Conservation (phyloP, 2,797 vertebrate species). For the Carduelis carduelis region DNA sequence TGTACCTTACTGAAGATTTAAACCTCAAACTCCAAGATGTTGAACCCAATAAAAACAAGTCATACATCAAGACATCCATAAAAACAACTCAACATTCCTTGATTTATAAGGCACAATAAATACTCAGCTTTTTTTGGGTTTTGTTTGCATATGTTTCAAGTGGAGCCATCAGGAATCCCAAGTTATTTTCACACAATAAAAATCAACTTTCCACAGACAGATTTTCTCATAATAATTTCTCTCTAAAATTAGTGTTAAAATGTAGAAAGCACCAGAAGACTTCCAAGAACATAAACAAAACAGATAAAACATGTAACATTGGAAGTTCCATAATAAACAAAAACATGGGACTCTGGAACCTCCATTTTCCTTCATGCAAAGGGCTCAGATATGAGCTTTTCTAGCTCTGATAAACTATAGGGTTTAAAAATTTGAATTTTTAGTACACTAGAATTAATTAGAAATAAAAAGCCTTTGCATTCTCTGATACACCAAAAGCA, state of each 20-base stretch:
- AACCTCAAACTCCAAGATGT: neutral
- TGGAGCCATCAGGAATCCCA: rapidly evolving
- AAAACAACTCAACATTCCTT: neutral
- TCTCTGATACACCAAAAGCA: neutral
- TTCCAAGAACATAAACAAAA: neutral
- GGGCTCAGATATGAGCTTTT: neutral
- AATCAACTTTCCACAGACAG: neutral
- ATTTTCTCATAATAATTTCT: neutral
- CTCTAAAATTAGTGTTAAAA: neutral
- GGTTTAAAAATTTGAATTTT: neutral
- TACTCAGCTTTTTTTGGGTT: too few species aligned
- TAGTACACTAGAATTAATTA: neutral
- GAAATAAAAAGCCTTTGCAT: neutral
- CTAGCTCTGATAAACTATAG: neutral
- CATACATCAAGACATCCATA: neutral
- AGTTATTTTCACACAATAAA: neutral
- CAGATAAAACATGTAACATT: neutral
- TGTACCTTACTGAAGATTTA: neutral
- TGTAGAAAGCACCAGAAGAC: neutral
- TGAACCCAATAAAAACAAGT: neutral
- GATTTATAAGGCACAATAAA: neutral
- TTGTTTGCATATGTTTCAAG: neutral
- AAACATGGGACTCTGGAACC: rapidly evolving
- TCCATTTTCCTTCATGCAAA: neutral
- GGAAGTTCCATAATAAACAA: neutral